Base-by-base conservation (phyloP, 2,888 invertebrate species). In the Drosophila gaucha region DNA sequence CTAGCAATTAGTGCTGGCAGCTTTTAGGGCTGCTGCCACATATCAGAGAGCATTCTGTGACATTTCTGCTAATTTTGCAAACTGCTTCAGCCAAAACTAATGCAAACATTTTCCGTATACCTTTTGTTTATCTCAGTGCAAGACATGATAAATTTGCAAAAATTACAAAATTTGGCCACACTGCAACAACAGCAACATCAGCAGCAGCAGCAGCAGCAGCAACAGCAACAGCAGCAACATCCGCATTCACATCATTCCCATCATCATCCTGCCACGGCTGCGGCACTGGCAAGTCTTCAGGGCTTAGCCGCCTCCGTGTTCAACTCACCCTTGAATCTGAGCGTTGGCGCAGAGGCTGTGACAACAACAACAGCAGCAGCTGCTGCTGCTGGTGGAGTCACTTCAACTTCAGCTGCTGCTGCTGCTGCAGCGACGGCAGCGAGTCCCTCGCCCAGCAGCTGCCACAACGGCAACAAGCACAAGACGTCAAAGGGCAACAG, bases 261-360 rank as follows among this genome's bases (percentile, higher is more conserved):
- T 60, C 80, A 78, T 67, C 84, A 84, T 69, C 71, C 78, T 39
- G 78, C 89, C 70, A 77, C 88, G 74, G 80, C 88, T 54, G 94
- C 95, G 24, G 94, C 94, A 84, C 93, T 94, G 68, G 94, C 95
- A 60, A 94, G 94, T 79, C 93, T 95, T 77, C 94, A 94, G 89
- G 94, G 93, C 89, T 91, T 93, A 86, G 92, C 93, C 24, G 92
- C 93, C 73, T 93, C 93, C 77, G 94, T 95, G 89, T 95, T 95
- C 92, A 95, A 96, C 92, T 95, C 96, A 62, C 96, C 96, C 30
- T 93, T 97, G 83, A 97, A 97, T 92, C 93, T 97, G 86, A 96
- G 96, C 91, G 95, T 96, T 84, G 95, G 95, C 88, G 90, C 89
- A 28, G 84, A 87, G 73, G 78, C 77, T 28, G 62, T 67, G 50